Conservation (phyloP, 2,888 invertebrate genomes). For the Trissoscelio sp. region DNA sequence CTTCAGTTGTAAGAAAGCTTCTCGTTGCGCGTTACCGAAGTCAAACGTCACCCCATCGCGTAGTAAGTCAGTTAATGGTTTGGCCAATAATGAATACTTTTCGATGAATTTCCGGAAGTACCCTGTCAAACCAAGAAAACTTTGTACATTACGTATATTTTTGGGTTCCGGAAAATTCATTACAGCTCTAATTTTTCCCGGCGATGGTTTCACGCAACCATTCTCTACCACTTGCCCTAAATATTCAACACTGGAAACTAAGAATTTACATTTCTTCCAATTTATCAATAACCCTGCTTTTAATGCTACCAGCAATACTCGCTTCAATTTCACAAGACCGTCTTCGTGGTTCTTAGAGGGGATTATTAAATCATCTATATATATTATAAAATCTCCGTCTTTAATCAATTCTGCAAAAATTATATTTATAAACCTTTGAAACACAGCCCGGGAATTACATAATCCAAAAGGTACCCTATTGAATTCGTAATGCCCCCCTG, state of each 20-base stretch:
- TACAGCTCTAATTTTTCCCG: not conserved
- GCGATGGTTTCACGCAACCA: not conserved
- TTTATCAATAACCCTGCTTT: not conserved
- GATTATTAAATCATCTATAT: not conserved
- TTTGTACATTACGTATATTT: not conserved
- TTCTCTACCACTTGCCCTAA: not conserved
- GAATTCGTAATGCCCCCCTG: conserved; percentile 30
- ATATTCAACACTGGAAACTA: not conserved
- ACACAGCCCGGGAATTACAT: not conserved
- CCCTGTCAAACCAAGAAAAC: conserved; percentile 1
- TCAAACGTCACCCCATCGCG: not conserved
- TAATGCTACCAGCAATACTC: not conserved
- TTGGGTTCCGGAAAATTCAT: conserved; percentile 30
- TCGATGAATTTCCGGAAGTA: conserved; percentile 4
- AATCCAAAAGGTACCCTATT: not conserved
- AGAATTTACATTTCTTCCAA: not conserved
- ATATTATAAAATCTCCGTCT: not conserved
- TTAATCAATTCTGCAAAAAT: not conserved
- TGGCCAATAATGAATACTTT: not conserved
- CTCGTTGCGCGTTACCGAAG: not conserved
- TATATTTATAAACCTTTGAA: not conserved
- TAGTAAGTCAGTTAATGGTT: not conserved
- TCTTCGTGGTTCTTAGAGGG: not conserved
- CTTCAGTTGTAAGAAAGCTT: conserved; percentile 24
- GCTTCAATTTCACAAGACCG: not conserved